These are phyloP conservation scores for Thymelicus acteon DNA, from an alignment of 2,888 invertebrate species.

Conservation along the genomic window DNA sequence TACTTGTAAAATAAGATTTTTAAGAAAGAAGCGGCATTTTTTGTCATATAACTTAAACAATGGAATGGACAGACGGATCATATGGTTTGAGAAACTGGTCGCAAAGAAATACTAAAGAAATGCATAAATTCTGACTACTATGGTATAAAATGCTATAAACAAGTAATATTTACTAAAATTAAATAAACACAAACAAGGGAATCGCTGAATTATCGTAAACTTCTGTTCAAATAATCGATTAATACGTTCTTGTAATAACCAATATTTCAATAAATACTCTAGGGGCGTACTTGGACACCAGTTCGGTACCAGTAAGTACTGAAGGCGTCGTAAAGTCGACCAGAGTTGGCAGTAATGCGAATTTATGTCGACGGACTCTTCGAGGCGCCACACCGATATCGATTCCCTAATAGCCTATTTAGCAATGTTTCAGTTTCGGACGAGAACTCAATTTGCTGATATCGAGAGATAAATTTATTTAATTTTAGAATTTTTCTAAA, in stretches of 20 bases:
- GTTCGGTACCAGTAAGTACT: slow-evolving; percentile 66
- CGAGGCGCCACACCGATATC: slow-evolving; percentile 64
- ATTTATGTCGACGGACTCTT: slow-evolving; percentile 80
- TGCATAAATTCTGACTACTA: no score
- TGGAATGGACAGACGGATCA: no score
- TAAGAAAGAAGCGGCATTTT: no score
- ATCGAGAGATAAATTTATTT: slow-evolving; percentile 17
- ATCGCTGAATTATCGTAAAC: not conserved
- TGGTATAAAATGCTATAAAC: no score
- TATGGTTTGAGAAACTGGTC: no score
- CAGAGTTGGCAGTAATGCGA: slow-evolving; percentile 82
- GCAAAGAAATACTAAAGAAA: no score
- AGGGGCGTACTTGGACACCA: slow-evolving; percentile 30
- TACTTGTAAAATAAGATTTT: not conserved
- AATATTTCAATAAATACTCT: slow-evolving; percentile 35
- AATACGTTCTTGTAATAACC: slow-evolving; percentile 23
- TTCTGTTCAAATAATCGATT: slow-evolving; percentile 5
- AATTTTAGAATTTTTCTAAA: not conserved
- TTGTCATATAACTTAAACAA: no score
- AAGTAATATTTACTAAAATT: no score
- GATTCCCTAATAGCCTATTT: slow-evolving; percentile 70
- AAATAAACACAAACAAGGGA: not conserved
- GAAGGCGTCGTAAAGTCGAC: slow-evolving; percentile 80
- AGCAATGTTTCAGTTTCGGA: slow-evolving; percentile 69
- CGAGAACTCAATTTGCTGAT: slow-evolving; percentile 27